Conservation (phyloP, 2,797 vertebrate genomes). For the Anniella stebbinsi region DNA sequence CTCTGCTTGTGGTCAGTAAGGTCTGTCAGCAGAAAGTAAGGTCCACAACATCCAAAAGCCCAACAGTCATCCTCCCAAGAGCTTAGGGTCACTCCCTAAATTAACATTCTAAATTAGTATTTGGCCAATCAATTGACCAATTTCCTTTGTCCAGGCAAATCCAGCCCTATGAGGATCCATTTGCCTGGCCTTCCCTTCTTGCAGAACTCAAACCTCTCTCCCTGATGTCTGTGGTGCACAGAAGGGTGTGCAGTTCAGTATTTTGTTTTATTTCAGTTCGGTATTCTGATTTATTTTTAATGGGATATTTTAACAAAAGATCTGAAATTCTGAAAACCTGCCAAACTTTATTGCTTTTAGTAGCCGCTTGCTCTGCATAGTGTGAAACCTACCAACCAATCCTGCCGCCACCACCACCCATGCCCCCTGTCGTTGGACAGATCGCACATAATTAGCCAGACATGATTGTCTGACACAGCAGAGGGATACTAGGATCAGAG, state of each 20-base stretch:
- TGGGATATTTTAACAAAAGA: not conserved
- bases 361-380: not conserved
- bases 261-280: not conserved
- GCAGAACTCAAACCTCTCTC: not conserved
- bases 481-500: conserved; percentile 67
- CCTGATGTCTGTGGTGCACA: not conserved
- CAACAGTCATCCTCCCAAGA: no score
- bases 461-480: conserved; percentile 63
- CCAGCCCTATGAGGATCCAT: not conserved
- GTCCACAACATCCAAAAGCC: no score
- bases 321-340: not conserved
- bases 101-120: not conserved
- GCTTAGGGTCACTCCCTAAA: not conserved
- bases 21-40: no score
- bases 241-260: rapidly evolving
- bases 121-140: not conserved
- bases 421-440: not conserved
- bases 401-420: no score
- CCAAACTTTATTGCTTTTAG: not conserved
- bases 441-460: conserved; percentile 25
- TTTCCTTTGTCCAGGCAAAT: not conserved
- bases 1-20: no score
- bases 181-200: not conserved
- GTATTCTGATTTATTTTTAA: not conserved
- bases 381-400: not conserved